These are phyloP conservation scores for Drosophila miranda DNA, from an alignment of 1,140 invertebrate species.

Conservation along the genomic window DNA sequence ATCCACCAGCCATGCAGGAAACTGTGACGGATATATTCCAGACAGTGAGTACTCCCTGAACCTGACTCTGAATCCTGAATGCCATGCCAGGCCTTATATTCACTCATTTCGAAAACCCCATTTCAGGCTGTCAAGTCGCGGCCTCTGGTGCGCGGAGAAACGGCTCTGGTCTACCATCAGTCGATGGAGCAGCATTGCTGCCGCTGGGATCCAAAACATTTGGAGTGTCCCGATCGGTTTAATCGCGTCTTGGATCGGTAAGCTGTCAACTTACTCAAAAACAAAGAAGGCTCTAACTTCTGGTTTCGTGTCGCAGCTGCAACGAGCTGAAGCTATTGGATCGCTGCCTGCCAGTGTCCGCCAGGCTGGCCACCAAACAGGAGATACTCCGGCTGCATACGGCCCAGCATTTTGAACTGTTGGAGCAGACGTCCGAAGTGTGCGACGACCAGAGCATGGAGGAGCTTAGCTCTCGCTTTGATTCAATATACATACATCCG, in stretches of 20 bases:
- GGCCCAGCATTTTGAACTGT: slow-evolving; percentile 85
- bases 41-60: slow-evolving; percentile 82
- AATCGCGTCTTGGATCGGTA: slow-evolving; percentile 87
- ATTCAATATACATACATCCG: slow-evolving; percentile 93
- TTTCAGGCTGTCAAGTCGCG: slow-evolving; percentile 86
- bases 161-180: slow-evolving; percentile 91
- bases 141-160: slow-evolving; percentile 84
- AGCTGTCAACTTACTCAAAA: not conserved
- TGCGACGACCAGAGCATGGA: slow-evolving; percentile 86
- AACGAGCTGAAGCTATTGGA: slow-evolving; percentile 88
- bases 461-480: slow-evolving; percentile 89
- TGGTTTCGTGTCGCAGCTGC: slow-evolving; percentile 84
- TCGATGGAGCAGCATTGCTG: slow-evolving; percentile 90
- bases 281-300: not conserved
- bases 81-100: not conserved
- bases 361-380: slow-evolving; percentile 87
- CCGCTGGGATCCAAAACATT: slow-evolving; percentile 92
- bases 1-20: slow-evolving; percentile 64
- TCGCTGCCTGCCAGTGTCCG: slow-evolving; percentile 85
- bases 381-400: slow-evolving; percentile 88
- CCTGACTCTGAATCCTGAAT: not conserved
- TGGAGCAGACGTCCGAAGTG: slow-evolving; percentile 86
- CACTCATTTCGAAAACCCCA: not conserved
- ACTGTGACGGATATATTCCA: slow-evolving; percentile 85
- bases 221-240: slow-evolving; percentile 91